Conservation (phyloP, 2,888 invertebrate species). For the Nycteola revayana region DNA sequence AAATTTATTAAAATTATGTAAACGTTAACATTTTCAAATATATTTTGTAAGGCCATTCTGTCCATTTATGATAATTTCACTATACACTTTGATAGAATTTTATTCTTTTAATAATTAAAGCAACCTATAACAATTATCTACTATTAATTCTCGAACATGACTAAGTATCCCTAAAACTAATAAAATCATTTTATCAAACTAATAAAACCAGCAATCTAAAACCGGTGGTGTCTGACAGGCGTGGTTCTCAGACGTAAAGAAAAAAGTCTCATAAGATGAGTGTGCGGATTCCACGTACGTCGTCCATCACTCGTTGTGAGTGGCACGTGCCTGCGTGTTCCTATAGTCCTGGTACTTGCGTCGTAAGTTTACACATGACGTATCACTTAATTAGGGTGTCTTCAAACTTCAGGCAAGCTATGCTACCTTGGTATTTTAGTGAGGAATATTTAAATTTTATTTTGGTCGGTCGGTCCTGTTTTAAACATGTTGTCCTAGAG, state of each 20-base stretch:
- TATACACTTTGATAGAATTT: too few relatives aligned
- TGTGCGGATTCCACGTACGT: slow-evolving; percentile 35
- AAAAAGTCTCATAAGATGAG: slow-evolving; percentile 54
- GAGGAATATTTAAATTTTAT: too few relatives aligned
- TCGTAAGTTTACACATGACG: slow-evolving; percentile 40
- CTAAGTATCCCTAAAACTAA: slow-evolving; percentile 34
- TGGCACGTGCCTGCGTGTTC: slow-evolving; percentile 8
- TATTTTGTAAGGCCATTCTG: too few relatives aligned
- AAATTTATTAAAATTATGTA: too few relatives aligned
- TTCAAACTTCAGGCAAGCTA: too few relatives aligned
- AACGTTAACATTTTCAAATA: too few relatives aligned
- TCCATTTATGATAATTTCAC: too few relatives aligned
- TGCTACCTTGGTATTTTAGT: too few relatives aligned
- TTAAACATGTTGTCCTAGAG: too few relatives aligned
- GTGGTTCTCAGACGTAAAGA: slow-evolving; percentile 28
- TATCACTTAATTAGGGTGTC: slow-evolving; percentile 51
- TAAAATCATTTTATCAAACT: slow-evolving; percentile 34
- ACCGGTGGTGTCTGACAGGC: slow-evolving; percentile 30
- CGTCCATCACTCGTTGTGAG: slow-evolving; percentile 33
- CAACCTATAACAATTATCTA: too few relatives aligned
- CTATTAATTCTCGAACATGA: slow-evolving; percentile 32
- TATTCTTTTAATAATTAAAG: too few relatives aligned
- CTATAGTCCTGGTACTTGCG: slow-evolving; percentile 32
- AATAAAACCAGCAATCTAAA: slow-evolving; percentile 27
- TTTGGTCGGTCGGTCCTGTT: too few relatives aligned